Evolutionary conservation across 2,888 invertebrate genomes (phyloP), one percentile per base, ranked within the genome.

Genomic region (Tinea semifulvella): DNA sequence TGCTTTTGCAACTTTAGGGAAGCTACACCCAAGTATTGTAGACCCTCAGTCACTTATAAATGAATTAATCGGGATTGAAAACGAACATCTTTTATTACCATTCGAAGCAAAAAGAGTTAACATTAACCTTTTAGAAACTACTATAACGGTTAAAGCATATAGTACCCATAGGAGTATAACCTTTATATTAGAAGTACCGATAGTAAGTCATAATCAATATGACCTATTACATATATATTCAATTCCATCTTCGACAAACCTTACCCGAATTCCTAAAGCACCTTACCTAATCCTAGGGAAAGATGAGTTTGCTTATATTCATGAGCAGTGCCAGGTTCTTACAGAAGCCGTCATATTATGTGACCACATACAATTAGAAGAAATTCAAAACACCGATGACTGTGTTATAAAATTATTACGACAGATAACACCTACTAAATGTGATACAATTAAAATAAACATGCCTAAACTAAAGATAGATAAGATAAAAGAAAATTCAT

Each of bases 111-210:
- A 3, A 2, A 39, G 39, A 39, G n/a, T 13, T 14, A 39, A 39
- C 11, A 39, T 39, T 19, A 18, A 39, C 17, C 17, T 39, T 8
- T n/a, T 39, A 39, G 20, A 39, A 13, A 16, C 20, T 8, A 8
- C 20, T 8, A 39, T 39, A 5, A 36, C 14, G 4, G 20, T 39
- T 6, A 39, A 39, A 39, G 39, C 39, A n/a, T 39, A 39, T 39
- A 39, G 39, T 19, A 39, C 39, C 10, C 3, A 3, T 3, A n/a
- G 19, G 2, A 19, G 10, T 19, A 3, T 39, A 6, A 39, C 18
- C 3, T 39, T 39, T 39, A 19, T 39, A 39, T 39, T 39, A 39
- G 39, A 39, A 10, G 20, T 39, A 5, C 39, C 39, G 4, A 39
- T 39, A n/a, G 39, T 39, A 16, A 19, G 20, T 11, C 5, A 6